Evolutionary conservation across 2,113 vertebrate genomes (phyloP).

Genomic region (Dinomys branickii): DNA sequence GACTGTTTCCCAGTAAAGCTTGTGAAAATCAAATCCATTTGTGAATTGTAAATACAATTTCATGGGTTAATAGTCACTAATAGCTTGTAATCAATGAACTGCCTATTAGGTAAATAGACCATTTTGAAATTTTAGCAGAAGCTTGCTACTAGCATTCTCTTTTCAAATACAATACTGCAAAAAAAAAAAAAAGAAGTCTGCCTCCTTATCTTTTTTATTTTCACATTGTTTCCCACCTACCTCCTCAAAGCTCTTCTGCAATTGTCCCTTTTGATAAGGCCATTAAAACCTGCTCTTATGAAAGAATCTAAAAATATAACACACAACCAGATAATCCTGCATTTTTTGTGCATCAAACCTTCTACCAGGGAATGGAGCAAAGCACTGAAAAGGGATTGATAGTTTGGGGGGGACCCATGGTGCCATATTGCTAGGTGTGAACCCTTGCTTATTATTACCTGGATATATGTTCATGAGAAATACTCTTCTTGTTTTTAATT

Average conservation of each 20-base stretch:
- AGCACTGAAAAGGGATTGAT: background rate
- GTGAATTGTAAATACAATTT: slow-evolving; percentile 69
- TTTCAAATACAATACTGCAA: background rate
- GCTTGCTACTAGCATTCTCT: background rate
- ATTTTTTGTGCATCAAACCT: background rate
- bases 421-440: background rate
- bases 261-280: background rate
- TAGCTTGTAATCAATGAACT: slow-evolving; percentile 48
- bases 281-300: slow-evolving; percentile 33
- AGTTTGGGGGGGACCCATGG: background rate
- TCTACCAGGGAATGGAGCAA: background rate
- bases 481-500: slow-evolving; percentile 8
- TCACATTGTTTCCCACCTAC: background rate
- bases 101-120: slow-evolving; percentile 16
- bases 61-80: slow-evolving; percentile 68
- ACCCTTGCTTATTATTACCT: background rate
- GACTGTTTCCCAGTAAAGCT: slow-evolving; percentile 35
- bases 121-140: slow-evolving; percentile 46
- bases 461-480: background rate
- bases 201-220: background rate
- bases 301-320: slow-evolving; percentile 36
- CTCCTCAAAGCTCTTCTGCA: background rate
- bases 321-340: background rate
- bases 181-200: background rate
- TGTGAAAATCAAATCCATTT: slow-evolving; percentile 67